Base-by-base conservation (phyloP, 2,113 vertebrate genomes). In the Python bivittatus region DNA sequence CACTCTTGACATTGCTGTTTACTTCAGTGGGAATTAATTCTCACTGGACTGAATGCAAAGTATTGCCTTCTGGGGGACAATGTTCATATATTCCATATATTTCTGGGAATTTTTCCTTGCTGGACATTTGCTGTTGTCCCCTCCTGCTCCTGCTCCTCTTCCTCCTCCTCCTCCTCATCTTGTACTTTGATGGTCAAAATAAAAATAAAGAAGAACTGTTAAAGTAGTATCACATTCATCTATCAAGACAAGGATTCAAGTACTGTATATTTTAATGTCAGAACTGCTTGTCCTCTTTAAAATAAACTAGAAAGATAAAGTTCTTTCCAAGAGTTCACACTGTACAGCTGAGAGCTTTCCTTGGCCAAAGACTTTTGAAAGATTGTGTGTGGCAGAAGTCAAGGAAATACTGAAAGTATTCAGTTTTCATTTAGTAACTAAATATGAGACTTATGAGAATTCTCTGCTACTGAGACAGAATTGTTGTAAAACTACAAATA, bases 201-300 rank as follows among this genome's bases (percentile, higher is more conserved):
- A n/a, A 68, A 68, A 68, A 68, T 68, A 27, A 68, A 68, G n/a
- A 68, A 13, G 29, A n/a, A 89, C 58, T 23, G 33, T 38, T 27
- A 84, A 25, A n/a, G 38, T 17, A 61, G 60, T 58, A 83, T 79
- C 25, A n/a, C 60, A 56, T 53, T n/a, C 33, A 42, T 90, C 68
- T 22, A 88, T 90, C 64, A 56, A 84, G 53, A 58, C 86, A 89
- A 94, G 93, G 92, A 92, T n/a, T 42, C 60, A 83, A 53, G 83
- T 33, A 84, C 11, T 42, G 84, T 94, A 57, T 94, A 61, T 88
- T 88, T 94, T 61, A 20, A 13, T 33, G 1, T 44, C 84, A 48
- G 91, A 91, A 93, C 92, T 91, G 38, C 44, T 29, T 93, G 91
- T 92, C 44, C 84, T 4, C 6, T 58, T 64, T 87, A 86, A 86